Evolutionary conservation across 1,140 invertebrate genomes (phyloP).

Genomic region (Papilio glaucus): DNA sequence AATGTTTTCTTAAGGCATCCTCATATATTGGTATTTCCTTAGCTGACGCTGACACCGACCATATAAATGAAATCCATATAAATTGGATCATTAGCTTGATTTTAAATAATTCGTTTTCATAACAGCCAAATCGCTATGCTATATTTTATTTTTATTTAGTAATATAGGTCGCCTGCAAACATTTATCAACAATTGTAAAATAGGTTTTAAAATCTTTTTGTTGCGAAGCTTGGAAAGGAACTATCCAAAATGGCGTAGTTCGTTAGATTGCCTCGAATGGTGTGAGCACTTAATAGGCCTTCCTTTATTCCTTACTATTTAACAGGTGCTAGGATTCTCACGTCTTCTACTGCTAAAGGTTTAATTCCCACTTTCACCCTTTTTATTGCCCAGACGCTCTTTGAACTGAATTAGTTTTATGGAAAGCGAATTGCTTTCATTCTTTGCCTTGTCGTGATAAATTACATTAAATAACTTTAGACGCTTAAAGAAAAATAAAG

Average conservation of each 20-base stretch:
- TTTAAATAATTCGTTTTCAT: too few species aligned
- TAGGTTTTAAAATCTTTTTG: constrained; percentile 31
- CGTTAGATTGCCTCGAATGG: constrained; percentile 68
- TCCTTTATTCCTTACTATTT: constrained; percentile 73
- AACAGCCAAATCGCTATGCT: too few species aligned
- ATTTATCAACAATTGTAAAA: background rate
- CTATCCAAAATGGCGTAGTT: constrained; percentile 58
- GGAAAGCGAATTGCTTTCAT: constrained; percentile 81
- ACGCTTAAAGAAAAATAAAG: background rate
- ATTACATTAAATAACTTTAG: constrained; percentile 73
- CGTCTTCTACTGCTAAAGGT: constrained; percentile 72
- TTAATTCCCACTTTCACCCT: constrained; percentile 78
- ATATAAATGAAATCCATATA: too few species aligned
- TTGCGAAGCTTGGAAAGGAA: constrained; percentile 54
- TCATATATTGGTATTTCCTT: too few species aligned
- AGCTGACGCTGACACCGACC: too few species aligned
- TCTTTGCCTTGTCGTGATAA: constrained; percentile 81
- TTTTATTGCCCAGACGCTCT: constrained; percentile 82
- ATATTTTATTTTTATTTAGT: too few species aligned
- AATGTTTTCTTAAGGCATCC: too few species aligned
- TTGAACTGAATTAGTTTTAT: constrained; percentile 84
- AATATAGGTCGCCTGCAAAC: too few species aligned
- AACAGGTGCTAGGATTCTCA: constrained; percentile 73
- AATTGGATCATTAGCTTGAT: too few species aligned
- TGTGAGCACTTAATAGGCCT: constrained; percentile 70